phyloP scores from a whole-genome alignment of 1,140 invertebrate genomes.

The Nixonia krombeini region DNA sequence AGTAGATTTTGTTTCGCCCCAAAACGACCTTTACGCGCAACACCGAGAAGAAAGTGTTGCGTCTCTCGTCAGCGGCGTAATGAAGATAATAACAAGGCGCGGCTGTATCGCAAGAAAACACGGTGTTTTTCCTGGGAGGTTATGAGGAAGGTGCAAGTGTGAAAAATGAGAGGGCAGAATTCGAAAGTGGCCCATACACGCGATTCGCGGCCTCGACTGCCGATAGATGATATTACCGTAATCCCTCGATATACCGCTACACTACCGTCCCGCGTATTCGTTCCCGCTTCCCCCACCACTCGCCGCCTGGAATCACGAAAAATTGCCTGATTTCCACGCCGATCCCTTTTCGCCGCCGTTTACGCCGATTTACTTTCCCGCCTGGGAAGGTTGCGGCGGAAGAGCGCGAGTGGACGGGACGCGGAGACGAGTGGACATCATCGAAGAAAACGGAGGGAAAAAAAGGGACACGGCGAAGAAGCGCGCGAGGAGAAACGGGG shows the following conservation, averaged over 20 bases:
- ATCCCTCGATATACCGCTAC: conserved; percentile 67
- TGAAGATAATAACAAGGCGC: too few species aligned
- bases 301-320: conserved; percentile 14
- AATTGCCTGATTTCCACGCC: conserved; percentile 8
- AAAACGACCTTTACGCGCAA: too few species aligned
- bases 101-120: too few species aligned
- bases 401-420: conserved; percentile 9
- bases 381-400: conserved; percentile 33
- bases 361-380: conserved; percentile 47
- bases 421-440: conserved; percentile 16
- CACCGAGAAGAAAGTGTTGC: too few species aligned
- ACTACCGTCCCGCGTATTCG: conserved; percentile 60
- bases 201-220: conserved; percentile 39
- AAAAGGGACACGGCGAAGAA: not conserved
- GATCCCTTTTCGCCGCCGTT: not conserved
- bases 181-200: conserved; percentile 36
- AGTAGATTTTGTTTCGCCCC: too few species aligned
- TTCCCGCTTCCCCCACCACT: conserved; percentile 56
- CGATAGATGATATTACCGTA: conserved; percentile 62
- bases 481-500: conserved; percentile 20
- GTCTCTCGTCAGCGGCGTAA: too few species aligned
- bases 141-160: conserved; percentile 13
- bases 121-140: too few species aligned
- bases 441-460: conserved; percentile 23
- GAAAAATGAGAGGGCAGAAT: conserved; percentile 29